phyloP scores from a whole-genome alignment of 2,797 vertebrate species.

The Myiotriccus ornatus region DNA sequence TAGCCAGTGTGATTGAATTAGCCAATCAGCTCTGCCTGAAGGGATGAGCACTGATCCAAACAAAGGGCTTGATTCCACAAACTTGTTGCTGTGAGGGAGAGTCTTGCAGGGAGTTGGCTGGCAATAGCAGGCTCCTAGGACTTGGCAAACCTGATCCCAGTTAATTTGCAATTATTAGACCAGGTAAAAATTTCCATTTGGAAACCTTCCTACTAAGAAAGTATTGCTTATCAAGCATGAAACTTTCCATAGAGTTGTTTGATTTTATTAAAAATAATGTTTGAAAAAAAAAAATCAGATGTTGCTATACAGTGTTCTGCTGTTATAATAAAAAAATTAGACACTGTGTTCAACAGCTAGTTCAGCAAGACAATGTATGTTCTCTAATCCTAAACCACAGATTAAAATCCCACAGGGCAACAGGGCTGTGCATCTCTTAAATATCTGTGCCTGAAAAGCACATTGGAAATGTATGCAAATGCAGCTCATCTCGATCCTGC shows the following conservation, averaged over 20 bases:
- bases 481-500: neutral
- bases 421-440: neutral
- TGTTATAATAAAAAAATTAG: neutral
- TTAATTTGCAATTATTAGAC: conserved; percentile 9
- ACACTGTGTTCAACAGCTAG: neutral
- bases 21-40: conserved; percentile 43
- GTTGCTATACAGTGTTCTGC: neutral
- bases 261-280: neutral
- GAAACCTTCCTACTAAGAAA: neutral
- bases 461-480: neutral
- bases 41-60: conserved; percentile 31
- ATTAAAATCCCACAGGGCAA: neutral
- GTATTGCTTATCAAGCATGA: neutral
- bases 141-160: neutral
- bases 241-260: neutral
- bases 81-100: conserved; percentile 16
- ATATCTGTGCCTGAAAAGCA: neutral
- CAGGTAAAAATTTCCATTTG: neutral
- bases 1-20: conserved; percentile 56
- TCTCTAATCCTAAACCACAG: neutral
- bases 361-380: neutral
- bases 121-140: neutral
- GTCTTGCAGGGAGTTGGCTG: neutral
- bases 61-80: conserved; percentile 1
- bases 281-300: neutral